Evolutionary conservation across 2,113 vertebrate genomes (phyloP).

Genomic region (Mirza zaza): DNA sequence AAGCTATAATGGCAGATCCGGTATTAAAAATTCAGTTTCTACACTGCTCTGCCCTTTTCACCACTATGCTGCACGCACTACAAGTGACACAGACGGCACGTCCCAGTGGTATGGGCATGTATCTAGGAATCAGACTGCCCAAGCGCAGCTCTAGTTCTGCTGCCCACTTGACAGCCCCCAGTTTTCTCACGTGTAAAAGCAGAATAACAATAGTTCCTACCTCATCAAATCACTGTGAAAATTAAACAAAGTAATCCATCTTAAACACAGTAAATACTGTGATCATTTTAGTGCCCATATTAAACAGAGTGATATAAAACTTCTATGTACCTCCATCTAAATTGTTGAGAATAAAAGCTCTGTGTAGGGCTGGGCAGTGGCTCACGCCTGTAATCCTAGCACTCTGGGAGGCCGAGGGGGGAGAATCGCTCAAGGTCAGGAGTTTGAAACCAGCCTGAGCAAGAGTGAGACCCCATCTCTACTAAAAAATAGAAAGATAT

Average conservation of each 20-base stretch:
- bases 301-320: neutral
- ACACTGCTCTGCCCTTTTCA: neutral
- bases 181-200: neutral
- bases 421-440: too few species aligned
- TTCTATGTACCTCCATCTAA: neutral
- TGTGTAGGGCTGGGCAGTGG: neutral
- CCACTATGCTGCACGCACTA: neutral
- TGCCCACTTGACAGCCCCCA: neutral
- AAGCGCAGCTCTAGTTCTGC: neutral
- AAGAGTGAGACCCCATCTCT: too few species aligned
- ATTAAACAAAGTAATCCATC: neutral
- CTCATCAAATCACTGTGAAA: neutral
- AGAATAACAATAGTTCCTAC: neutral
- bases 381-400: too few species aligned
- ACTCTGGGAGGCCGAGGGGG: too few species aligned
- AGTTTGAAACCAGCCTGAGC: too few species aligned
- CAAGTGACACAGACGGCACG: neutral
- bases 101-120: too few species aligned
- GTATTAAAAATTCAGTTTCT: neutral
- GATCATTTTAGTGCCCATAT: neutral
- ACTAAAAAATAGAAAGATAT: too few species aligned
- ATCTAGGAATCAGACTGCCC: neutral
- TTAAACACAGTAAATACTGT: conserved; percentile 5
- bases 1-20: neutral
- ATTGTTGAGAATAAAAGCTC: neutral